Base-by-base conservation (phyloP, 2,888 invertebrate species). In the Drosophila peninsularis region DNA sequence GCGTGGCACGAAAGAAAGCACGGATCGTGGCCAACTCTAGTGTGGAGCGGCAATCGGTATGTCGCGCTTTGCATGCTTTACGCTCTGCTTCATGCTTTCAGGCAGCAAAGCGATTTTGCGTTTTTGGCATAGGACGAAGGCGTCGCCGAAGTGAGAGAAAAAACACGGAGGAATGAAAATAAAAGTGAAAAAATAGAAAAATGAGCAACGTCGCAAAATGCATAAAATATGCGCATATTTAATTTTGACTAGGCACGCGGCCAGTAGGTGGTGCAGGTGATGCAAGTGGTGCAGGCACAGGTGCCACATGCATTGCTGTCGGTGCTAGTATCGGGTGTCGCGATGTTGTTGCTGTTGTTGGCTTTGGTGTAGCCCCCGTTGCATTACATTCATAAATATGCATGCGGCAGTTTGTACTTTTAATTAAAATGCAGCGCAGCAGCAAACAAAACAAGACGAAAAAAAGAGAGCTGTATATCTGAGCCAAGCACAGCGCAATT, bases 171-270 rank as follows among this genome's bases (percentile, higher is more conserved):
- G 39, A 19, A 36, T 39, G 27, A 61, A 60, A 53, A 67, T 47
- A 55, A 65, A 63, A 53, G 57, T 41, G n/a, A 57, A 62, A 55
- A 36, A 56, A 64, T 73, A 55, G 61, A 75, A 65, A 85, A 82
- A 73, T 75, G 87, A 82, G 78, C 87, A 86, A 44, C 83, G 64
- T 42, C 62, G 60, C 69, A 82, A 89, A 89, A 82, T 88, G 80
- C 90, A 86, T 75, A 75, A 85, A 86, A 89, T 89, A 85, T 85
- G 85, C 85, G 88, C 85, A 85, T 85, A 88, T 86, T 80, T 85
- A 78, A 85, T 89, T 77, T 75, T 65, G 83, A 85, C 88, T 86
- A 88, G 84, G 88, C 88, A 80, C 77, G 86, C 86, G 76, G 74
- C 71, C 68, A 70, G 66, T 71, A 73, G 66, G 55, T 56, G 52